Evolutionary conservation across 2,888 invertebrate species (phyloP).

Genomic region (Leptinotarsa juncta): DNA sequence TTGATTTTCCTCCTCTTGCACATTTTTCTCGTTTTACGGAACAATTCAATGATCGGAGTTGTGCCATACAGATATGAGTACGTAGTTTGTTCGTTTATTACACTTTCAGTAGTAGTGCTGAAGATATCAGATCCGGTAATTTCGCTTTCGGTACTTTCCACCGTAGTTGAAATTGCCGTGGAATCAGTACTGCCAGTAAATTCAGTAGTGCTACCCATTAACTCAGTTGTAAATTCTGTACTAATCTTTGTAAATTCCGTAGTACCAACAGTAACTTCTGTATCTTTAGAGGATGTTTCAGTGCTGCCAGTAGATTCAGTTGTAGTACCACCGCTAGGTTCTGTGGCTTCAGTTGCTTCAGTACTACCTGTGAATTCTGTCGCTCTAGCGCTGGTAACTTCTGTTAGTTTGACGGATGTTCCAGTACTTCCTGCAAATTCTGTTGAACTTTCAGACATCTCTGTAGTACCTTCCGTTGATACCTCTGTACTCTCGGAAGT

Average conservation of each 20-base stretch:
- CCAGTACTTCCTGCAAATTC: slow-evolving; percentile 36
- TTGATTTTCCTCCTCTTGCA: slow-evolving; percentile 70
- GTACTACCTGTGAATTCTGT: slow-evolving; percentile 33
- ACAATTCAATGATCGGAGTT: slow-evolving; percentile 69
- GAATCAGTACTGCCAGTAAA: slow-evolving; percentile 41
- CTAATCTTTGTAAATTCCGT: slow-evolving; percentile 41
- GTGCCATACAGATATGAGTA: slow-evolving; percentile 55
- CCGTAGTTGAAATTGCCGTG: slow-evolving; percentile 45
- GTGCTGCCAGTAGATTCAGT: slow-evolving; percentile 40
- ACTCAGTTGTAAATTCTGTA: slow-evolving; percentile 28
- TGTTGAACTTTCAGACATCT: slow-evolving; percentile 34
- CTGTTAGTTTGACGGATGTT: neutral
- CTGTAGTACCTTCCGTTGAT: neutral
- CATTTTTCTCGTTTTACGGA: slow-evolving; percentile 68
- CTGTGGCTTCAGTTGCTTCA: slow-evolving; percentile 18
- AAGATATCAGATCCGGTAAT: slow-evolving; percentile 40
- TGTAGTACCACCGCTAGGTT: neutral
- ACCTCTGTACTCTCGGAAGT: too few species aligned
- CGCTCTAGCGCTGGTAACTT: slow-evolving; percentile 32
- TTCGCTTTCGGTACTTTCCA: slow-evolving; percentile 35
- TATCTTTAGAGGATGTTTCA: slow-evolving; percentile 41
- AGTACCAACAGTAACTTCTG: slow-evolving; percentile 35
- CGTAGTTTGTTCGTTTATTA: slow-evolving; percentile 33
- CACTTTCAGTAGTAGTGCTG: slow-evolving; percentile 42
- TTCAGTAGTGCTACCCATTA: slow-evolving; percentile 38